Evolutionary conservation across 1,140 invertebrate genomes (phyloP).

Genomic region (Hetaerina americana): DNA sequence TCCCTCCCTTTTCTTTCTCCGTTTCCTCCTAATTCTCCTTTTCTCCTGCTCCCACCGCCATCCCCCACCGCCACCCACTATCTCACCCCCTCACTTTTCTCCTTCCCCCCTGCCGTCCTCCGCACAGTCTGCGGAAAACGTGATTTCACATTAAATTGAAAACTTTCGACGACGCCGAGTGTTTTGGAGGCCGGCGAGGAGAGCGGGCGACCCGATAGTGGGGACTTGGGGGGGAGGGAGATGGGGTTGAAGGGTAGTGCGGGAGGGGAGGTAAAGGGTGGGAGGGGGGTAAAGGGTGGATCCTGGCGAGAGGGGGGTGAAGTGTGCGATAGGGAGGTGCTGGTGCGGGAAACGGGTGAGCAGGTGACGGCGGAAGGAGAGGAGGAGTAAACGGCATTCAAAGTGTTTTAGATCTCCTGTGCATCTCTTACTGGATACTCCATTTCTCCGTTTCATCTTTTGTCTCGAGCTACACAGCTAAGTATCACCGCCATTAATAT

Average conservation of each 20-base stretch:
- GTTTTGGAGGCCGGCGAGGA: background rate
- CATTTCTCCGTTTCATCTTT: no score
- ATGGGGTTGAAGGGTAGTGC: background rate
- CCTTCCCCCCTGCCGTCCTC: slow-evolving; percentile 18
- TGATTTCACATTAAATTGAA: slow-evolving; percentile 9
- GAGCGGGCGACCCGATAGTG: background rate
- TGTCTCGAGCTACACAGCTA: no score
- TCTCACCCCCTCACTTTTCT: background rate
- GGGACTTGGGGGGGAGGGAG: background rate
- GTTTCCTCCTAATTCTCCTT: background rate
- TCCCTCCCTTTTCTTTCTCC: no score
- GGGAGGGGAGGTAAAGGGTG: background rate
- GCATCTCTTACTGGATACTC: no score
- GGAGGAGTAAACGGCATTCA: no score
- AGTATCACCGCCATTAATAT: no score
- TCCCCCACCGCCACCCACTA: background rate
- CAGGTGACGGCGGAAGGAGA: no score
- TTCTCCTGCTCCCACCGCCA: background rate
- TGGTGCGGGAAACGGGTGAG: no score
- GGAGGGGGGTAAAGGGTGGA: background rate
- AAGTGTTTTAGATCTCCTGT: no score
- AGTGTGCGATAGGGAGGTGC: no score
- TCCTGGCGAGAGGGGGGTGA: no score
- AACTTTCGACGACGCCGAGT: background rate
- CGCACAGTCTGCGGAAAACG: slow-evolving; percentile 7